Conservation (phyloP, 2,113 vertebrate genomes). For the Edolisoma coerulescens region DNA sequence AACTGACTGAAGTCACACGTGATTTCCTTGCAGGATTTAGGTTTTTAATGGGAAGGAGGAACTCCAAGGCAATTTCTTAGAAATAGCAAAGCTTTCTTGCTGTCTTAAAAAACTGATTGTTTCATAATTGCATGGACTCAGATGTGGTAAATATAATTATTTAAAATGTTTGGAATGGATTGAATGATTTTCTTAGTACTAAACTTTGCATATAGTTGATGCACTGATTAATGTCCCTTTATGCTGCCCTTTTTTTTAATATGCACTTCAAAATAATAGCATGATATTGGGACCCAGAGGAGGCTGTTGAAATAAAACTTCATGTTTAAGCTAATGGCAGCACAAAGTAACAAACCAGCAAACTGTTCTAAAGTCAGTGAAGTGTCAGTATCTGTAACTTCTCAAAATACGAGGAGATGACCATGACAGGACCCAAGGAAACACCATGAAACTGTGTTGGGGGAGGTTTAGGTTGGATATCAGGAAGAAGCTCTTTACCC, state of each 20-base stretch:
- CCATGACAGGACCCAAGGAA: not conserved
- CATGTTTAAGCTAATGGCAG: not conserved
- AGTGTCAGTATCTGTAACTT: fast-evolving
- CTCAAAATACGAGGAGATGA: fast-evolving
- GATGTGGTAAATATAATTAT: not conserved
- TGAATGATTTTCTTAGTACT: not conserved
- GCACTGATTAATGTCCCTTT: not conserved
- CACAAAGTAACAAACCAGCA: not conserved
- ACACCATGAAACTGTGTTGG: not conserved
- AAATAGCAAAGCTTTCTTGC: not conserved
- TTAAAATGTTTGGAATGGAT: not conserved
- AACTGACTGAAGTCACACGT: not conserved
- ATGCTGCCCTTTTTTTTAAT: not conserved
- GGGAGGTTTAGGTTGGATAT: not conserved
- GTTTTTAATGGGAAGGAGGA: not conserved
- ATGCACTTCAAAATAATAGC: not conserved
- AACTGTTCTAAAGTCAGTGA: not conserved
- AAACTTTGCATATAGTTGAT: not conserved
- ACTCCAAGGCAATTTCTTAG: not conserved
- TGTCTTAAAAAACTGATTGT: not conserved
- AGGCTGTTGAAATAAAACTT: not conserved
- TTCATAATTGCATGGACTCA: not conserved
- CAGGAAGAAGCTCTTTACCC: not conserved
- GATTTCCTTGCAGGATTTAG: not conserved
- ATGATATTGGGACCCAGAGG: not conserved